Evolutionary conservation across 2,113 vertebrate species (phyloP), one percentile per base, ranked within the genome.

Genomic region (Hyperoodon ampullatus): DNA sequence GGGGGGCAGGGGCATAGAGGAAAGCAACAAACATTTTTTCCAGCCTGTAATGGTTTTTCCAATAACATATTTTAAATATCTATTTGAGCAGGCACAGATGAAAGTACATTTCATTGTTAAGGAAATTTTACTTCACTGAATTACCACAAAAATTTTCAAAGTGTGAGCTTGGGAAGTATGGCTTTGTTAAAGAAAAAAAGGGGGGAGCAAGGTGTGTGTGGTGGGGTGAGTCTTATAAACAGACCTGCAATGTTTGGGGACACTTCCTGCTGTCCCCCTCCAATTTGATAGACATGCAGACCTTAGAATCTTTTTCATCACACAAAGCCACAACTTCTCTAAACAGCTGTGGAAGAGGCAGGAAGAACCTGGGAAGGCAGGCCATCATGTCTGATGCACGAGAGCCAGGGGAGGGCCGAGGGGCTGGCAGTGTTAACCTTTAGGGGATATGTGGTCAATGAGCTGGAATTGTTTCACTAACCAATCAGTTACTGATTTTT

Each of bases 101-200:
- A 93, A 91, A 88, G 50, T 44, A 60, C 55, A 94, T 88, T 70
- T 97, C 53, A 61, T 60, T 55, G 19, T 80, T 90, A 42, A 80
- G 28, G 77, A 94, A 95, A 81, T 23, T 68, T 39, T 55, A 78
- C 23, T 86, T 85, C 28, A 33, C 28, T 80, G 26, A 92, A 95
- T 88, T 68, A 93, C 18, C 58, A 88, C 24, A 70, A 28, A 44
- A 35, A 83, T 72, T 88, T 78, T 86, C 60, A 72, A 53, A 91
- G 19, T 5, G 9, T 44, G 65, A 44, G 1, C 60, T 77, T 84
- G 14, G 81, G 14, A 95, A 87, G 21, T 53, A 13, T 18, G 19
- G 39, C 72, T 95, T 70, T 83, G 18, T 70, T 47, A 66, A 82
- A 24, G 3, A 2, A 47, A n/a, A 61, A 35, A 65, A 12, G 5